phyloP scores from a whole-genome alignment of 35 echinoderm and acorn worm species.

The Anneissia japonica region DNA sequence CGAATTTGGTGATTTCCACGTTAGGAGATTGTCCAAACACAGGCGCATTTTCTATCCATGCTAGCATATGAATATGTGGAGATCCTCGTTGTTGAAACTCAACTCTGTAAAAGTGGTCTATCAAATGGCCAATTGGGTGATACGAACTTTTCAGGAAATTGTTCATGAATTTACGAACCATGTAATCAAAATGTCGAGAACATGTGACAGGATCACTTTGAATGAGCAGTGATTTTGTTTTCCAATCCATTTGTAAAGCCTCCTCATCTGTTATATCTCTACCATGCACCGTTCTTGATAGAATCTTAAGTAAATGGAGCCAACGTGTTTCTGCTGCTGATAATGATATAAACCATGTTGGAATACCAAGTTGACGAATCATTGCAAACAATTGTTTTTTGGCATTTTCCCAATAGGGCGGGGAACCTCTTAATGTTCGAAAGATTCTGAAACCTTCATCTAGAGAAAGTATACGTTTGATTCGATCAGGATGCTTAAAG shows the following conservation, averaged over 20 bases:
- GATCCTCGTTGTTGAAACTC: constrained; percentile 61
- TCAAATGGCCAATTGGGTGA: constrained; percentile 25
- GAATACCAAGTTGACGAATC: constrained; percentile 32
- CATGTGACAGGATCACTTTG: constrained; percentile 50
- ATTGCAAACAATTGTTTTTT: constrained; percentile 32
- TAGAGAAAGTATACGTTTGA: constrained; percentile 5
- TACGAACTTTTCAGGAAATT: constrained; percentile 40
- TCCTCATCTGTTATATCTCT: constrained; percentile 12
- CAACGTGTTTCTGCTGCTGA: constrained; percentile 41
- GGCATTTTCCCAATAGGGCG: constrained; percentile 47
- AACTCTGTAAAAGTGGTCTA: constrained; percentile 42
- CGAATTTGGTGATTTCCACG: constrained; percentile 16
- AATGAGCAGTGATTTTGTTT: constrained; percentile 48
- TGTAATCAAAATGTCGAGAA: constrained; percentile 44
- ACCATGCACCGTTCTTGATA: constrained; percentile 11
- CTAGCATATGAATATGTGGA: constrained; percentile 54
- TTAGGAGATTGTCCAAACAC: constrained; percentile 11
- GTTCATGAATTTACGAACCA: constrained; percentile 21
- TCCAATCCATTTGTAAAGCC: constrained; percentile 29
- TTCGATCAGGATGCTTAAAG: neutral
- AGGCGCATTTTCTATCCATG: constrained; percentile 55
- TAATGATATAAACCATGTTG: constrained; percentile 43
- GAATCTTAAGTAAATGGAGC: constrained; percentile 30
- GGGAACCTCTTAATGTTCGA: constrained; percentile 36
- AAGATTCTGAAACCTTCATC: constrained; percentile 49